Evolutionary conservation across 2,797 vertebrate species (phyloP).

Genomic region (Holocentrus rufus): DNA sequence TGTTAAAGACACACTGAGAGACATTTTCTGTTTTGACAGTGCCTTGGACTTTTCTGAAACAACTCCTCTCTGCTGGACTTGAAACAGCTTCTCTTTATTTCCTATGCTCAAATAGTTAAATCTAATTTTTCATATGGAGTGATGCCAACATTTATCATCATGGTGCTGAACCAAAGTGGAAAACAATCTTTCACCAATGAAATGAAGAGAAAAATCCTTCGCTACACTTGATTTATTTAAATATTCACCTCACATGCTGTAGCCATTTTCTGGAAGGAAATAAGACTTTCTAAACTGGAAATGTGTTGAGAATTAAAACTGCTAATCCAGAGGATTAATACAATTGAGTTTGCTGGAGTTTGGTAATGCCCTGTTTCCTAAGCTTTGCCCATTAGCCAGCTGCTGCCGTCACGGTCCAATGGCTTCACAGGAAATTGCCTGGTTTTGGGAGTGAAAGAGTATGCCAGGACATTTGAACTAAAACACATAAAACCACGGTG

Average conservation of each 20-base stretch:
- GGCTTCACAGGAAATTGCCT: slow-evolving; percentile 75
- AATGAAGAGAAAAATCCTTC: slow-evolving; percentile 35
- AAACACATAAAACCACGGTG: slow-evolving; percentile 44
- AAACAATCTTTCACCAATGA: slow-evolving; percentile 10
- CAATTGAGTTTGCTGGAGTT: slow-evolving; percentile 81
- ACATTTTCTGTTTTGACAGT: slow-evolving; percentile 20
- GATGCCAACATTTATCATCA: not conserved
- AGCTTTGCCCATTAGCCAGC: slow-evolving; percentile 78
- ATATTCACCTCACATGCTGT: slow-evolving; percentile 59
- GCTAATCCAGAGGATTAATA: slow-evolving; percentile 83
- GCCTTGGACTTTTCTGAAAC: not conserved
- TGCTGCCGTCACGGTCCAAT: slow-evolving; percentile 76
- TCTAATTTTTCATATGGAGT: not conserved
- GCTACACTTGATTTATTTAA: slow-evolving; percentile 29
- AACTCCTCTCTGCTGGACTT: not conserved
- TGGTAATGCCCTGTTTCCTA: slow-evolving; percentile 78
- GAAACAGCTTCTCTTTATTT: not conserved
- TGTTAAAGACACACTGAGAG: slow-evolving; percentile 7
- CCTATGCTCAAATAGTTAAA: not conserved
- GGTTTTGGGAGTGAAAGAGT: slow-evolving; percentile 61
- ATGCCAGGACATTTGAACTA: slow-evolving; percentile 61
- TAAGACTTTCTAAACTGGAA: slow-evolving; percentile 75
- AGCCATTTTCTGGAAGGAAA: slow-evolving; percentile 72
- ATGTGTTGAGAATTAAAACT: slow-evolving; percentile 77
- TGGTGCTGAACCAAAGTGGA: slow-evolving; percentile 8